Evolutionary conservation across 1,140 invertebrate genomes (phyloP).

Genomic region (Euwallacea fornicatus): DNA sequence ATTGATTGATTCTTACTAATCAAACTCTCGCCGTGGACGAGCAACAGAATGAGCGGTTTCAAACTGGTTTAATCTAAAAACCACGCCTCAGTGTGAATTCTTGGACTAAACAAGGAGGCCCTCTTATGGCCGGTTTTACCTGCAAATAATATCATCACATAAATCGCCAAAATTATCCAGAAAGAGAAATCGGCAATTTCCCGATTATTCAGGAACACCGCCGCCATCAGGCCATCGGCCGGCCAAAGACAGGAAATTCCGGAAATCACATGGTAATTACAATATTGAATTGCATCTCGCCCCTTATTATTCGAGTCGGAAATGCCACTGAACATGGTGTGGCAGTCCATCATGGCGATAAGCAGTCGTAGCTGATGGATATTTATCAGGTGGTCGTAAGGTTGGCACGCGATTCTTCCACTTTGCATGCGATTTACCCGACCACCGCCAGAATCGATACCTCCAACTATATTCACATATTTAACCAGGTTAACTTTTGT

Average conservation of each 20-base stretch:
- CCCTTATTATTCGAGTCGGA: constrained; percentile 27
- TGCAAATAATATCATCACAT: too few relatives aligned
- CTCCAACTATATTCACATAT: constrained; percentile 1
- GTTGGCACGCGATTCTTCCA: constrained; percentile 20
- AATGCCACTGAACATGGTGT: constrained; percentile 22
- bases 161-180: not conserved
- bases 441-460: not conserved
- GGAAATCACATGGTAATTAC: constrained; percentile 29
- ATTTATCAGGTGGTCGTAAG: constrained; percentile 25
- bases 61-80: too few relatives aligned
- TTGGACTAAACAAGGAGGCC: too few relatives aligned
- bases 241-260: constrained; percentile 7
- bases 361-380: constrained; percentile 24
- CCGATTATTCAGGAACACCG: not conserved
- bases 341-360: constrained; percentile 28
- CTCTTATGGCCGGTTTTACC: too few relatives aligned
- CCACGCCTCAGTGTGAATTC: too few relatives aligned
- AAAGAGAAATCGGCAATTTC: constrained; percentile 2
- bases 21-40: too few relatives aligned
- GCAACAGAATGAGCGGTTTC: too few relatives aligned
- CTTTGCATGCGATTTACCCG: constrained; percentile 33
- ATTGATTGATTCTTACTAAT: too few relatives aligned
- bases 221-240: not conserved
- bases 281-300: constrained; percentile 27
- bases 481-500: not conserved